These are phyloP conservation scores for Ferdinandea cuprea DNA, from an alignment of 2,888 invertebrate species.

Conservation along the genomic window DNA sequence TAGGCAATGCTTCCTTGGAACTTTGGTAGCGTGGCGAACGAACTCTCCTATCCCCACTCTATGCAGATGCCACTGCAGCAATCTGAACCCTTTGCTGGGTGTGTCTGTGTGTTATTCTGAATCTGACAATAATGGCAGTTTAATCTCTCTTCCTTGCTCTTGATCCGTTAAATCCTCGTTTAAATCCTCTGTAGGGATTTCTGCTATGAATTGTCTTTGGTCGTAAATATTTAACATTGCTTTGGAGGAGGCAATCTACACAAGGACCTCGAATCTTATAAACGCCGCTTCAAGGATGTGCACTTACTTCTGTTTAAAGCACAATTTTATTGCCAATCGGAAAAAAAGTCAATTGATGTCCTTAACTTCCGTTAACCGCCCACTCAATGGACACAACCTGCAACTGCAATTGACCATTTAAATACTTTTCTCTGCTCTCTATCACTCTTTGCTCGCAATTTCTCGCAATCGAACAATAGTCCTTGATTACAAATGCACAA, in stretches of 20 bases:
- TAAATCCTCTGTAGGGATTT: background rate
- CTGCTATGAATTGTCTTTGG: background rate
- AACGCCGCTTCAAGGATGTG: background rate
- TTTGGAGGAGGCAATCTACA: conserved; percentile 3
- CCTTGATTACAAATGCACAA: conserved; percentile 47
- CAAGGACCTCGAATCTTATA: background rate
- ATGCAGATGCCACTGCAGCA: background rate
- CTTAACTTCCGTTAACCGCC: conserved; percentile 21
- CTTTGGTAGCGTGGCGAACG: background rate
- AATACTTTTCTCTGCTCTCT: background rate
- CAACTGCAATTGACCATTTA: conserved; percentile 6
- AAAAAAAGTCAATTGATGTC: conserved; percentile 27
- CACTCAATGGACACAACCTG: background rate
- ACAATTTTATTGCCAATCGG: background rate
- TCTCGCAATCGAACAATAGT: conserved; percentile 29
- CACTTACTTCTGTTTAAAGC: background rate
- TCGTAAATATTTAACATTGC: conserved; percentile 11
- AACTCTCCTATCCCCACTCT: background rate
- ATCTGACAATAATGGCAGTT: conserved; percentile 46
- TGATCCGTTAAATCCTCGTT: conserved; percentile 9
- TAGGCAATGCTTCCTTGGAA: too few species aligned
- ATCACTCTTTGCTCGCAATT: background rate
- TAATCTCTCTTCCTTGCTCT: conserved; percentile 23
- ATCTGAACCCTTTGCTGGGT: background rate
- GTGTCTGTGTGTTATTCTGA: background rate